Evolutionary conservation across 2,888 invertebrate species (phyloP), one percentile per base, ranked within the genome.

Genomic region (Machimus atricapillus): DNA sequence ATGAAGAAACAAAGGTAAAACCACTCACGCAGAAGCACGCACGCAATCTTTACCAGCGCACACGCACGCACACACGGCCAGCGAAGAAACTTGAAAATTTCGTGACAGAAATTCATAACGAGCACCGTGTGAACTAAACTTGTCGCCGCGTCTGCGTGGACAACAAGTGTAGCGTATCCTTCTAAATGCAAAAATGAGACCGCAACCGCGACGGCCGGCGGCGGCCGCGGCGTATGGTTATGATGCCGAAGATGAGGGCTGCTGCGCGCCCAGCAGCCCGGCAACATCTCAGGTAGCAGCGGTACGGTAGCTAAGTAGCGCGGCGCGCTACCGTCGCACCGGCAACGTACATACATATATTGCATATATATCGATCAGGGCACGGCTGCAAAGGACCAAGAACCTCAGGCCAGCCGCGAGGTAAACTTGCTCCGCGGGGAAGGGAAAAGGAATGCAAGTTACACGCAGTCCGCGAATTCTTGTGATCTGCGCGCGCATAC

Each of bases 71-170:
- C 87, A 89, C 87, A 88, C 89, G 87, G 88, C 88, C 88, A 88
- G 88, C 81, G 87, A 87, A 88, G 88, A 89, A 91, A 91, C 91
- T 90, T 90, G 90, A 91, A 91, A 91, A 91, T 91, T 90, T 91
- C 91, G 91, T 91, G 91, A 91, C 91, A 91, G 91, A 90, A 91
- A 91, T 91, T 91, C 91, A 90, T 91, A 91, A 91, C 90, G 90
- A 91, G 90, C 90, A 91, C 91, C 91, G 91, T 91, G 91, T 91
- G 91, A 91, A 91, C 91, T 90, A 89, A 90, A 90, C 89, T 88
- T 87, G 85, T 88, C 87, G 88, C 88, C 87, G 66, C 23, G 88
- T 88, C 87, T 87, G 88, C 86, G 88, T 88, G 87, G 87, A 86
- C 86, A 88, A 79, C 79, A 76, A 87, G 87, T 82, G 88, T 87